A percentile compares a stretch with the other conserved stretches of the same genome.
These are phyloP conservation scores for Lates calcarifer DNA, from an alignment of 2,113 vertebrate species.

Conservation along the genomic window DNA sequence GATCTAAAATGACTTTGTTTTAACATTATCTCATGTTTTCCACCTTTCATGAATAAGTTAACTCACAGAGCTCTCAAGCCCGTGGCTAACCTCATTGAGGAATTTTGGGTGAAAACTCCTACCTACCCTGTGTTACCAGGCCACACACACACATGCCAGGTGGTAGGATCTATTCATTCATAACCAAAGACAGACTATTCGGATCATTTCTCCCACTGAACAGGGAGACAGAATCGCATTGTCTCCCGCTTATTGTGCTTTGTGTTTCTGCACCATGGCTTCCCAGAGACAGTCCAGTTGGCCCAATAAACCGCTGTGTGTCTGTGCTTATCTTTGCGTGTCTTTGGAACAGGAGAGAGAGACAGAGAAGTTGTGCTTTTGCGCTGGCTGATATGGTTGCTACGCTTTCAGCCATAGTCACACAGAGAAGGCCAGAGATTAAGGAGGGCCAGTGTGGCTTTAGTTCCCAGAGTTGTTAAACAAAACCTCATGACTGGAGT, in stretches of 20 bases:
- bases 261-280: conserved; percentile 46
- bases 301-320: conserved; percentile 22
- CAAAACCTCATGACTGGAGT: conserved; percentile 68
- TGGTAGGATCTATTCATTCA: conserved; percentile 38
- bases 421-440: conserved; percentile 43
- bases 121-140: conserved; percentile 10
- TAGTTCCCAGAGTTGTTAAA: conserved; percentile 68
- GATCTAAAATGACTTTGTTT: not conserved
- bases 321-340: conserved; percentile 45
- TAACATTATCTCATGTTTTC: not conserved
- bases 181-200: conserved; percentile 23
- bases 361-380: conserved; percentile 40
- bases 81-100: conserved; percentile 8
- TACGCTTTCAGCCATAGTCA: conserved; percentile 38
- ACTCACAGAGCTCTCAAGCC: not conserved
- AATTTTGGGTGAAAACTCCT: conserved; percentile 27
- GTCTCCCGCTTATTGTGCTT: conserved; percentile 50
- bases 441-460: conserved; percentile 54
- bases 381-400: conserved; percentile 38
- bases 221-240: conserved; percentile 48
- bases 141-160: conserved; percentile 46
- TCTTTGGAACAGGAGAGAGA: conserved; percentile 41
- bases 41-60: not conserved
- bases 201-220: conserved; percentile 46
- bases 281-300: conserved; percentile 38